These are phyloP conservation scores for Nasonovia ribisnigri DNA, from an alignment of 2,888 invertebrate species.

Conservation along the genomic window DNA sequence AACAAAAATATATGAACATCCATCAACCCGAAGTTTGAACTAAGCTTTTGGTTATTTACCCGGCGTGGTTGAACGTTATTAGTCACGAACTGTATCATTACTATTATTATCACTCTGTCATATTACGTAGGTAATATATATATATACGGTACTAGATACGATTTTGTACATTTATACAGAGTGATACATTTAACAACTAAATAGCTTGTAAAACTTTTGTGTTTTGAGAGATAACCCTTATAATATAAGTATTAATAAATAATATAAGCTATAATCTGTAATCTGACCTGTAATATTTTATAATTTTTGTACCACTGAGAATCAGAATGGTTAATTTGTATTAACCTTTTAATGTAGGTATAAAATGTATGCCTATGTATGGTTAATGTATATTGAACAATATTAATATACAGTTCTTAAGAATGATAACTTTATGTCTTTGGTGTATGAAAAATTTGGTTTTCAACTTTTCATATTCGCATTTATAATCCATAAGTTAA, in stretches of 20 bases:
- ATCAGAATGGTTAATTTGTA: not conserved
- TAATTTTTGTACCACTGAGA: not conserved
- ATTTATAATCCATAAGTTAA: not conserved
- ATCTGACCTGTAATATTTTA: not conserved
- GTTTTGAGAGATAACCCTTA: not conserved
- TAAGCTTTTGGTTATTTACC: constrained; percentile 25
- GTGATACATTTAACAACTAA: not conserved
- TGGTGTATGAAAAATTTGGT: not conserved
- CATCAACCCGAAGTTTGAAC: constrained; percentile 34
- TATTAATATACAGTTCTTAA: not conserved
- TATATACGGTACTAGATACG: not conserved
- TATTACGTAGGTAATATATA: not conserved
- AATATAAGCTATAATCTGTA: too few species aligned
- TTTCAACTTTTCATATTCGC: not conserved
- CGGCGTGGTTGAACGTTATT: not conserved
- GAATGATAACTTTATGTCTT: not conserved
- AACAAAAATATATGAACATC: constrained; percentile 20
- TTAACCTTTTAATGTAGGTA: not conserved
- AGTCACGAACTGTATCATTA: constrained; percentile 33
- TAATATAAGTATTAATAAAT: not conserved
- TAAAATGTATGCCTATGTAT: not conserved
- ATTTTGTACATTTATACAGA: not conserved
- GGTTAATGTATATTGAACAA: not conserved
- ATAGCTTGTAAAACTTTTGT: not conserved
- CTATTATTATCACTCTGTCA: constrained; percentile 4